phyloP scores from a whole-genome alignment of 2,888 invertebrate species.

The Drosophila histrio region DNA sequence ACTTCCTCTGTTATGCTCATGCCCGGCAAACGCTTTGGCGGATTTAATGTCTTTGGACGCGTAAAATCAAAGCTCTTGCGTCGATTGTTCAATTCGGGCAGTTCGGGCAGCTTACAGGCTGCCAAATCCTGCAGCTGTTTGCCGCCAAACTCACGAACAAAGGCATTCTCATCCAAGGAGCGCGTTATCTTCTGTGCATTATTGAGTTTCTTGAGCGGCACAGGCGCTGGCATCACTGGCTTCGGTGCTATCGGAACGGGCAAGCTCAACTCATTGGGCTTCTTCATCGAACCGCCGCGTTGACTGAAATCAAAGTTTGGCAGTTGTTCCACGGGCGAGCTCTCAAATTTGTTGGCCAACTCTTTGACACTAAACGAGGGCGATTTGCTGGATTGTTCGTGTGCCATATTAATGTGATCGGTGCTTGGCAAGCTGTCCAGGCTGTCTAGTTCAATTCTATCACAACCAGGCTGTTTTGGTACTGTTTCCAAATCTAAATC shows the following conservation, averaged over 20 bases:
- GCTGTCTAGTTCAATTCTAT: conserved; percentile 77
- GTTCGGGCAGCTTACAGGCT: conserved; percentile 74
- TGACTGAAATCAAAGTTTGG: conserved; percentile 85
- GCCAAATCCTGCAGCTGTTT: conserved; percentile 81
- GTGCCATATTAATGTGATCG: conserved; percentile 56
- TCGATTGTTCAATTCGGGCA: conserved; percentile 81
- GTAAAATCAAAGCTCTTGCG: conserved; percentile 87
- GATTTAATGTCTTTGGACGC: conserved; percentile 86
- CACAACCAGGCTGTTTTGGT: conserved; percentile 43
- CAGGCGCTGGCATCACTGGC: conserved; percentile 46
- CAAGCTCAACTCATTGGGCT: conserved; percentile 61
- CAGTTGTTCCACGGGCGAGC: conserved; percentile 86
- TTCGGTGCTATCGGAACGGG: conserved; percentile 34
- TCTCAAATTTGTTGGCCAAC: conserved; percentile 87
- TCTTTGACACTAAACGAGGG: conserved; percentile 87
- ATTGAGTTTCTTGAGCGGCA: conserved; percentile 85
- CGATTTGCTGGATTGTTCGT: conserved; percentile 73
- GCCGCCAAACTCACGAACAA: conserved; percentile 88
- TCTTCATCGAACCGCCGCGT: conserved; percentile 71
- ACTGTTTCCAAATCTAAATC: conserved; percentile 37
- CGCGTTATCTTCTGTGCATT: conserved; percentile 87
- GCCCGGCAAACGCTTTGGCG: conserved; percentile 85
- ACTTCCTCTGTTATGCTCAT: conserved; percentile 82
- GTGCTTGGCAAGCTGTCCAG: conserved; percentile 72
- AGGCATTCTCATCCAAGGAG: conserved; percentile 90